Conservation (phyloP, 2,113 vertebrate genomes). For the mouse (Mus musculus) region GRCm39 chr1:101248001-101248500, state of each 20-base stretch:
- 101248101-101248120: neutral
- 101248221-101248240: constrained; percentile 1
- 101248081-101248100: neutral
- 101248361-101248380: neutral
- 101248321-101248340: neutral
- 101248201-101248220: neutral
- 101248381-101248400: constrained; percentile 1
- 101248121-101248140: neutral
- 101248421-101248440: neutral
- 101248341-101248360: neutral
- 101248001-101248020: neutral
- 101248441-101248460: neutral
- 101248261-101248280: constrained; percentile 15
- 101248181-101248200: constrained; percentile 35
- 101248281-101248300: neutral
- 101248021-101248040: neutral
- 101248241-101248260: constrained; percentile 38
- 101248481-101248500: neutral
- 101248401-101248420: neutral
- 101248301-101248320: constrained; percentile 39
- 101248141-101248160: neutral
- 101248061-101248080: neutral
- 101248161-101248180: neutral
- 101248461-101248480: neutral
- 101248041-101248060: neutral